A percentile compares a stretch with the other conserved stretches of the same genome.
Evolutionary conservation across 2,113 vertebrate species (phyloP).

Genomic region (Odontesthes bonariensis): DNA sequence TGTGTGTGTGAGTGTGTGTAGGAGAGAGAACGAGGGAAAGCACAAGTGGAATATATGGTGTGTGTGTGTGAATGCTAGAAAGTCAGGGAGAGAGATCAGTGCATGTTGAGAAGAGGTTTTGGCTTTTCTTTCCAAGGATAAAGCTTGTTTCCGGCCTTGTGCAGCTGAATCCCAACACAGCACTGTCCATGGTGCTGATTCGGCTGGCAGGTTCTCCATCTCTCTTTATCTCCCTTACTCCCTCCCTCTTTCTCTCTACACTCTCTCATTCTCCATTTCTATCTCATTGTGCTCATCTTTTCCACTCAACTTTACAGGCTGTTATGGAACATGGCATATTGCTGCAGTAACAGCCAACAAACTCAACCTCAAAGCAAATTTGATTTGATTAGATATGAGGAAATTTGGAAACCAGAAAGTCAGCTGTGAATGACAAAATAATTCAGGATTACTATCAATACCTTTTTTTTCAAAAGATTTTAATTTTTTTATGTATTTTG

Average conservation of each 20-base stretch:
- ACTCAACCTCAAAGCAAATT: not conserved
- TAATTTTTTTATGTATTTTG: not conserved
- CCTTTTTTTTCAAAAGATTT: not conserved
- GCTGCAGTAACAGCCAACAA: not conserved
- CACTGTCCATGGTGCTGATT: conserved; percentile 76
- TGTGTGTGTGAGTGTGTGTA: not conserved
- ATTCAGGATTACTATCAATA: too few relatives aligned
- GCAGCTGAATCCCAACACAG: conserved; percentile 57
- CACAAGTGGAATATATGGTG: conserved; percentile 9
- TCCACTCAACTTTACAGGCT: conserved; percentile 37
- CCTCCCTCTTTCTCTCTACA: conserved; percentile 14
- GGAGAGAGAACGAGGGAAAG: not conserved
- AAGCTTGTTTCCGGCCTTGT: conserved; percentile 71
- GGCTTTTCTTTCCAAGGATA: conserved; percentile 74
- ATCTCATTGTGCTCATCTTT: conserved; percentile 29
- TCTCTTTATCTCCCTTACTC: conserved; percentile 43
- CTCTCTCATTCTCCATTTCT: conserved; percentile 29
- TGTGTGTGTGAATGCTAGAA: conserved; percentile 32
- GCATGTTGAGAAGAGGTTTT: conserved; percentile 71
- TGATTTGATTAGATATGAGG: not conserved
- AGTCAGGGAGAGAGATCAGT: conserved; percentile 67
- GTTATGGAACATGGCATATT: conserved; percentile 29
- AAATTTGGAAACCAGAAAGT: not conserved
- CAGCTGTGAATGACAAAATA: not conserved
- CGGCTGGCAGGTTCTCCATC: conserved; percentile 44